phyloP scores from a whole-genome alignment of 2,113 vertebrate species.

The Cyprinodon tularosa region DNA sequence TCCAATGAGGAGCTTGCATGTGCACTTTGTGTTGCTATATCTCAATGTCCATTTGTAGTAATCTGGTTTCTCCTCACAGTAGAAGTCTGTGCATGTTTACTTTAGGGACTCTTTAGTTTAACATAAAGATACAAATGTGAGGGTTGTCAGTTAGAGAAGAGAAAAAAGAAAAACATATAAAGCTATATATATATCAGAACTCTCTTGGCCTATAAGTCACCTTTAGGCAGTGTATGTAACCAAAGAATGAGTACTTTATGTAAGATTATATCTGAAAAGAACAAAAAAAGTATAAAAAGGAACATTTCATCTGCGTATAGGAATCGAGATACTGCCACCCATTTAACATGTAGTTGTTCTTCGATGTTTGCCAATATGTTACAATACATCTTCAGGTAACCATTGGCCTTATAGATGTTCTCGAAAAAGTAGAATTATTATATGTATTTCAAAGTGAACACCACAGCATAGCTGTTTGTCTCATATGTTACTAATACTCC shows the following conservation, averaged over 20 bases:
- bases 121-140: conserved; percentile 46
- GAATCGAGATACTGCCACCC: conserved; percentile 84
- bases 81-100: conserved; percentile 73
- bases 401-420: conserved; percentile 94
- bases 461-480: conserved; percentile 81
- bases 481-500: conserved; percentile 79
- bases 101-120: conserved; percentile 64
- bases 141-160: conserved; percentile 44
- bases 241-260: conserved; percentile 82
- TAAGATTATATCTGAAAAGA: conserved; percentile 60
- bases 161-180: conserved; percentile 17
- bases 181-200: conserved; percentile 36
- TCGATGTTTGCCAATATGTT: conserved; percentile 84
- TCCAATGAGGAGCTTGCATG: conserved; percentile 76
- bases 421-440: conserved; percentile 83
- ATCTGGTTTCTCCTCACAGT: conserved; percentile 53
- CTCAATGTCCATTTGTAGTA: conserved; percentile 72
- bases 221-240: conserved; percentile 80
- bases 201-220: conserved; percentile 75
- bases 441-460: conserved; percentile 77
- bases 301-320: conserved; percentile 67
- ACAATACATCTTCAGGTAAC: conserved; percentile 93
- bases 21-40: conserved; percentile 80
- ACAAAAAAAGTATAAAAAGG: conserved; percentile 48
- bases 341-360: conserved; percentile 80